Evolutionary conservation across 2,113 vertebrate genomes (phyloP).

Genomic region (Cololabis saira): DNA sequence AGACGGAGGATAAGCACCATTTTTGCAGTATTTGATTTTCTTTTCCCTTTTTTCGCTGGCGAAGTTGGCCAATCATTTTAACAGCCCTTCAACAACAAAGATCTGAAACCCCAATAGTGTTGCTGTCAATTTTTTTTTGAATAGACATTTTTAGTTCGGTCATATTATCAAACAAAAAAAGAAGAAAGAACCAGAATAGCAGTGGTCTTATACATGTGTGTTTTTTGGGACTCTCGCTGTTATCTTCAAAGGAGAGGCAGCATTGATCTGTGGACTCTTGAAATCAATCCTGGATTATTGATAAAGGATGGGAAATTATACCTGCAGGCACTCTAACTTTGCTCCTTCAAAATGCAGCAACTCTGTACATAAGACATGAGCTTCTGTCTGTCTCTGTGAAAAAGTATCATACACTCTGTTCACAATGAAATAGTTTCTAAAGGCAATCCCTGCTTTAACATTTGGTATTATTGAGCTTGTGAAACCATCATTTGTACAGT

Average conservation of each 20-base stretch:
- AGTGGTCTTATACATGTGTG: constrained; percentile 16
- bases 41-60: background rate
- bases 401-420: background rate
- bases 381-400: constrained; percentile 6
- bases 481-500: constrained; percentile 9
- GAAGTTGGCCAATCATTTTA: no score
- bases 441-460: background rate
- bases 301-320: constrained; percentile 28
- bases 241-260: background rate
- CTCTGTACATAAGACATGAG: constrained; percentile 43
- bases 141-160: constrained; percentile 12
- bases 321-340: background rate
- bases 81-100: constrained; percentile 1
- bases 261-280: constrained; percentile 18
- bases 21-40: background rate
- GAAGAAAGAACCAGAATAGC: constrained; percentile 10
- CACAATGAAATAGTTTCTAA: constrained; percentile 6
- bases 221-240: background rate
- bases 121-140: constrained; percentile 46
- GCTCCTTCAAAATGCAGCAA: constrained; percentile 31
- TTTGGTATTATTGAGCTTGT: constrained; percentile 7
- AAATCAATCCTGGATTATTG: constrained; percentile 49
- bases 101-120: background rate
- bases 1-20: background rate
- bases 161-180: constrained; percentile 9